phyloP scores from a whole-genome alignment of 2,888 invertebrate genomes.

The Andrena bucephala region DNA sequence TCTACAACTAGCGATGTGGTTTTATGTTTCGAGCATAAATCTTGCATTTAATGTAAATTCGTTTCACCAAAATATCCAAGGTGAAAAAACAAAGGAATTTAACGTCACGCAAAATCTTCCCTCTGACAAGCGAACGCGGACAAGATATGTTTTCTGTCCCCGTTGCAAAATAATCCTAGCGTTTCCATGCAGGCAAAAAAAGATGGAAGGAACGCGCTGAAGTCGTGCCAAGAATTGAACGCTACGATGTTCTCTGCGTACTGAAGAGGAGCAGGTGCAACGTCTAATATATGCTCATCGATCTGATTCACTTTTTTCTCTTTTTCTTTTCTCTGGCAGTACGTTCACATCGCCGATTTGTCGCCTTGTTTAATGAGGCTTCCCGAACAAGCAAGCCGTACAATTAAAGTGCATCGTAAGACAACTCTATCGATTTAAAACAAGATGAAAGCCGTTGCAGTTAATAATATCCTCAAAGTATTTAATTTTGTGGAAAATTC shows the following conservation, averaged over 20 bases:
- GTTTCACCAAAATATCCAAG: neutral
- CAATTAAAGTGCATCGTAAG: no score
- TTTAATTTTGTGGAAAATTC: no score
- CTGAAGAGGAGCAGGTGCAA: slow-evolving; percentile 46
- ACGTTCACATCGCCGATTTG: no score
- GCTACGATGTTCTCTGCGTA: slow-evolving; percentile 24
- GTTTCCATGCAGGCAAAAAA: slow-evolving; percentile 18
- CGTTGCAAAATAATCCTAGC: slow-evolving; percentile 18
- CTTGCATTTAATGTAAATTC: neutral
- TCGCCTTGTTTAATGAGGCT: no score
- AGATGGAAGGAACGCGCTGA: slow-evolving; percentile 23
- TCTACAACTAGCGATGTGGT: neutral
- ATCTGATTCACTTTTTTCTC: slow-evolving; percentile 10
- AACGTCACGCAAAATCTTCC: neutral
- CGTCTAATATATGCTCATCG: slow-evolving; percentile 17
- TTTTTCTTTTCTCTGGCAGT: neutral
- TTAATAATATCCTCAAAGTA: no score
- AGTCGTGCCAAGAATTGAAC: slow-evolving; percentile 54
- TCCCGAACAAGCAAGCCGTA: no score
- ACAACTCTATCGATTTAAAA: no score
- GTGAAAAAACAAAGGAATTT: neutral
- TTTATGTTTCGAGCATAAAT: neutral
- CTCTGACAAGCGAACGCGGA: neutral
- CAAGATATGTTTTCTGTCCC: slow-evolving; percentile 4
- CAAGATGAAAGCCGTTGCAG: no score